Base-by-base conservation (phyloP, 2,888 invertebrate species). In the Vandiemenella viatica region DNA sequence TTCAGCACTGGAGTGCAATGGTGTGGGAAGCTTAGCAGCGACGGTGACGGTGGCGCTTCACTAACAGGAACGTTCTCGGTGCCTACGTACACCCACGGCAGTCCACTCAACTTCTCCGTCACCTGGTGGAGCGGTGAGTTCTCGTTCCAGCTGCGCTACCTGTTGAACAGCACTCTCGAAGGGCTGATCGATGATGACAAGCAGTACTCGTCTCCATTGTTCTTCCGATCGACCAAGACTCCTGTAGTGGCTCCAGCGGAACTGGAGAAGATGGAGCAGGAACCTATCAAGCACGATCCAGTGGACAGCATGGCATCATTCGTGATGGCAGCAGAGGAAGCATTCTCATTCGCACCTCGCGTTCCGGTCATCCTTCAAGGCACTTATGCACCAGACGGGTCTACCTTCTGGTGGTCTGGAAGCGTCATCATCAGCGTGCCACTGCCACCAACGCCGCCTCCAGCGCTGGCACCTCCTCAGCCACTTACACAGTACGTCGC, bases 371-470 rank as follows among this genome's bases (percentile, higher is more conserved):
- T 55, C 5, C 52, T 55, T 3, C 37, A 47, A 20, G 55, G 55
- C 38, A 45, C 17, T 7, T 55, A 49, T 41, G 43, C 53, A 15
- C 41, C 51, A 1, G 53, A 53, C 40, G 17, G 41, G 13, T 45
- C 45, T 10, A 46, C 40, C 23, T 55, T 55, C 43, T 49, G 23
- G 16, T 55, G 55, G 55, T 51, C 51, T 32, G 55, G 55, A 42
- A 53, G 49, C 37, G 49, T 51, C 18, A 48, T 51, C 43, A n/a
- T 53, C 41, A 37, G 40, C 7, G 41, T 51, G 16, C 42, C 42
- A 13, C 4, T 32, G 10, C 32, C 32, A 13, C 5, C 21, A n/a
- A 4, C 21, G 10, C 18, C 42, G n/a, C 10, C 32, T 2, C 32
- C 32, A 32, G n/a, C n/a, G 32, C 32, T 13, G 32, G 13, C n/a